Evolutionary conservation across 2,113 vertebrate genomes (phyloP).

Genomic region (Chaetodon auriga): DNA sequence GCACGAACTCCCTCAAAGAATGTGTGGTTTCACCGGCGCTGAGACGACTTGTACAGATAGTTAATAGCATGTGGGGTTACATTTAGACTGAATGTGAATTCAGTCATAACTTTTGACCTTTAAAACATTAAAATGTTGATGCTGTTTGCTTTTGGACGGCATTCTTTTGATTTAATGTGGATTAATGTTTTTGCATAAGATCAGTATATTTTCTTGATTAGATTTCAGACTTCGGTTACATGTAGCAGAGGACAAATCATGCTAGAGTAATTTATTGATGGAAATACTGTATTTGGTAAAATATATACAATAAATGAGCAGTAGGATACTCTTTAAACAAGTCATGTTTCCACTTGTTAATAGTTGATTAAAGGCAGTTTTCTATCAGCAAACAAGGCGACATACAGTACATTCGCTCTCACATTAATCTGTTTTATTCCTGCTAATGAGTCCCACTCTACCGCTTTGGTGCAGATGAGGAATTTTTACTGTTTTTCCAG

Average conservation of each 20-base stretch:
- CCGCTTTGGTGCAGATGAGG: slow-evolving; percentile 63
- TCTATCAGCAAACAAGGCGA: slow-evolving; percentile 20
- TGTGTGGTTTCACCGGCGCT: no score
- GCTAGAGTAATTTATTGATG: no score
- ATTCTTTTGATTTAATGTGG: background rate
- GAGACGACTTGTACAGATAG: background rate
- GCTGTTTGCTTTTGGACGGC: background rate
- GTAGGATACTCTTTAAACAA: background rate
- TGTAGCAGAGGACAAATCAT: no score
- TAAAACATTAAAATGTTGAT: background rate
- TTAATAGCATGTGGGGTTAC: background rate
- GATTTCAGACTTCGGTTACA: no score
- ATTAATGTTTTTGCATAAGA: background rate
- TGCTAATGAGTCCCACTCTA: slow-evolving; percentile 64
- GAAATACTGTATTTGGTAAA: background rate
- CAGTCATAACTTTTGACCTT: background rate
- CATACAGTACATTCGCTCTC: slow-evolving; percentile 9
- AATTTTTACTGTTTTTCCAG: slow-evolving; percentile 71
- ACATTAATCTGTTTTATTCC: slow-evolving; percentile 46
- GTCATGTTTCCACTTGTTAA: slow-evolving; percentile 11
- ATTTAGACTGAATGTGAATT: background rate
- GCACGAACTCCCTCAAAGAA: no score
- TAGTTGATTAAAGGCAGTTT: slow-evolving; percentile 38
- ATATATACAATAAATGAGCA: background rate
- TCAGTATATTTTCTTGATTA: no score